Conservation (phyloP, 2,113 vertebrate genomes). For the Cygnus atratus region DNA sequence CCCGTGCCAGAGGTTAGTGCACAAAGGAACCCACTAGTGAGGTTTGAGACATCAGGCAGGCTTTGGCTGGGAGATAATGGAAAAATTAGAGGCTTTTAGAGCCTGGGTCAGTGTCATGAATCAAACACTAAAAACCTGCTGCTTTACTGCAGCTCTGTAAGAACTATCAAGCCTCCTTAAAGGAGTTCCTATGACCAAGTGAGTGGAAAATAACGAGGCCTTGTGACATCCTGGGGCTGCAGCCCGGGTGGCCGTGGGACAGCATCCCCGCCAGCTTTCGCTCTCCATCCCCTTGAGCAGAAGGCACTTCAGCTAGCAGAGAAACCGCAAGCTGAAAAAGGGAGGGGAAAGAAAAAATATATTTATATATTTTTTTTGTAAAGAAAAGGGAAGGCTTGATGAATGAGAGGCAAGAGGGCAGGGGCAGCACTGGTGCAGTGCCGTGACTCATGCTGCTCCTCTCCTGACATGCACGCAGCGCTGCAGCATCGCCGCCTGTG, state of each 20-base stretch:
- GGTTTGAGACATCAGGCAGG: neutral
- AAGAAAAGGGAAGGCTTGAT: neutral
- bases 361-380: too few relatives aligned
- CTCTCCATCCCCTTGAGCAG: neutral
- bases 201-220: neutral
- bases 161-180: neutral
- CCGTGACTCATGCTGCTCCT: slow-evolving; percentile 28
- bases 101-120: neutral
- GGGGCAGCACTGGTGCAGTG: neutral
- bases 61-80: neutral
- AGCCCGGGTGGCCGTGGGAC: neutral
- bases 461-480: neutral
- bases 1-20: neutral
- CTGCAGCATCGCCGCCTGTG: neutral
- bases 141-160: neutral
- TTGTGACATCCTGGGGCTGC: neutral
- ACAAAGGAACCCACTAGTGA: neutral
- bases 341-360: neutral
- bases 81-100: neutral
- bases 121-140: neutral
- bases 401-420: neutral
- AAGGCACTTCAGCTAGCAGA: neutral
- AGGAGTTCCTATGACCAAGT: neutral
- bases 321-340: neutral
- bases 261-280: accelerated